Conservation (phyloP, 2,113 vertebrate genomes). For the Balaeniceps rex region DNA sequence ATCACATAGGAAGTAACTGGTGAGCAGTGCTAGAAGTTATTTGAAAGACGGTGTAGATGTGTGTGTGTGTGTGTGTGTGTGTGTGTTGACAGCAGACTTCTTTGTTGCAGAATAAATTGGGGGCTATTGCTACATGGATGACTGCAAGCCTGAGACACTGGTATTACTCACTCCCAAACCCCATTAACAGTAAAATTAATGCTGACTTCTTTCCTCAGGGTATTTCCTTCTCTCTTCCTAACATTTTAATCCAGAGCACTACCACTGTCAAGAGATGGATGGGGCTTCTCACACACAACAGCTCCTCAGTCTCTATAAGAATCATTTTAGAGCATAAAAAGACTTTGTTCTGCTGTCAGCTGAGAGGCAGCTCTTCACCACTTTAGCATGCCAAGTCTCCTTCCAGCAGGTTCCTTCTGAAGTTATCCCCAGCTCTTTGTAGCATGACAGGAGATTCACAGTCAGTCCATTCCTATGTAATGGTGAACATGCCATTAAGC, state of each 20-base stretch:
- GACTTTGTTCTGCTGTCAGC: not conserved
- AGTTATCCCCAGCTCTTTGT: not conserved
- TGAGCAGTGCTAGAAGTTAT: not conserved
- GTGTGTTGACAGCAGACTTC: not conserved
- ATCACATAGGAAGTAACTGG: not conserved
- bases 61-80: not conserved
- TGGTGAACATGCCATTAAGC: not conserved
- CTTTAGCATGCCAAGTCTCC: not conserved
- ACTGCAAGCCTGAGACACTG: not conserved
- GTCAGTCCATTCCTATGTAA: not conserved
- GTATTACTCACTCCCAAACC: not conserved
- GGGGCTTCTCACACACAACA: not conserved
- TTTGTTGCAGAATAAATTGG: not conserved
- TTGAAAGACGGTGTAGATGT: not conserved
- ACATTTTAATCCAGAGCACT: not conserved
- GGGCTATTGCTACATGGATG: not conserved
- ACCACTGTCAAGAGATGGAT: not conserved
- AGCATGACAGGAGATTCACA: not conserved
- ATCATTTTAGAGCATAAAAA: not conserved
- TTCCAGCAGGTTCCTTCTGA: slow-evolving; percentile 4
- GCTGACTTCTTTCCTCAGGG: not conserved
- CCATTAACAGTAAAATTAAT: not conserved
- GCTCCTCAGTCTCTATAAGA: not conserved
- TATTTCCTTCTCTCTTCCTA: not conserved
- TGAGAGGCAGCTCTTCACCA: not conserved